Base-by-base conservation (phyloP, 2,888 invertebrate species). In the Strigamia transsilvanica region DNA sequence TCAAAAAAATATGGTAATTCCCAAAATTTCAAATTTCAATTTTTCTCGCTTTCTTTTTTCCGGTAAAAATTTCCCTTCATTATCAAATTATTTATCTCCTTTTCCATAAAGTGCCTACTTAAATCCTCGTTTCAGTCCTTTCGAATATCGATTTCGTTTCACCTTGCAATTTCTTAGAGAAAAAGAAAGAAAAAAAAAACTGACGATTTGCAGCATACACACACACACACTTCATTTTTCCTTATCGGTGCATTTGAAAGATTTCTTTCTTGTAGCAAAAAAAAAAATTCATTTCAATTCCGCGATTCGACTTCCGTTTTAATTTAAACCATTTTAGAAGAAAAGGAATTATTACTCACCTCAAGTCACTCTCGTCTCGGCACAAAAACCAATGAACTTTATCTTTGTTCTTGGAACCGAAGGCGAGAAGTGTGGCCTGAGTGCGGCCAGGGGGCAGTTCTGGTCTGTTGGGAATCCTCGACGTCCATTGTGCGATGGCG, bases 361-460 rank as follows among this genome's bases (percentile, higher is more conserved):
- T 93, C 87, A 94, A 92, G 89, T 94, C 94, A 23, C 92, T 90
- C 84, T 93, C 92, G 18, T 93, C 93, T 87, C 93, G 92, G 34
- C 93, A 93, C 84, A 94, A 90, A 90, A 94, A 93, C 94, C 94
- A 95, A 84, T 93, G 92, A 10, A 94, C 93, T 84, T 92, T 91
- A 7, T 93, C 92, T 7, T 93, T 91, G 85, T 91, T 91, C 82
- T 92, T 89, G 82, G 92, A 92, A 2, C 94, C 94, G 78, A 94
- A 90, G 0, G 93, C 94, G 89, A 94, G 91, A 46, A 94, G 90
- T 87, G 94, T 93, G n/a, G 92, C 91, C 27, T 93, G 89, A 84
- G 90, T 90, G 83, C 93, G 92, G 0, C 92, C 92, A 0, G 90
- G 90, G 0, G 94, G 94, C 84, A 94, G 89, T 56, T 91, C 90